Evolutionary conservation across 2,888 invertebrate species (phyloP).

Genomic region (Fissipunctia ypsillon): DNA sequence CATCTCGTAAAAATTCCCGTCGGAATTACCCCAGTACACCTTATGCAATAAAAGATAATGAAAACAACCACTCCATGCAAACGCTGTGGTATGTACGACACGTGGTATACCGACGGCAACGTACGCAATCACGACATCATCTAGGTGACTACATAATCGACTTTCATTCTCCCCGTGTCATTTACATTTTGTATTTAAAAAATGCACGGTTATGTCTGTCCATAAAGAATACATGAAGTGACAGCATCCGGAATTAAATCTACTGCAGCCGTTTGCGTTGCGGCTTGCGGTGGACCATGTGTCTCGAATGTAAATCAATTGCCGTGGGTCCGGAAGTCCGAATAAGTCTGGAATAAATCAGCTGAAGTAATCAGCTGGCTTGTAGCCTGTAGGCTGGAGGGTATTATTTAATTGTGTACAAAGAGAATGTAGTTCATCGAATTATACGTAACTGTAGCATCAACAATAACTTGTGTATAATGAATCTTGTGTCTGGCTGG

Average conservation of each 20-base stretch:
- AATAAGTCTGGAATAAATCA: conserved; percentile 21
- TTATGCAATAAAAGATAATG: conserved; percentile 42
- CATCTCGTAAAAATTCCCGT: too few relatives aligned
- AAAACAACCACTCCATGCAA: conserved; percentile 32
- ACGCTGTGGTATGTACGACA: conserved; percentile 10
- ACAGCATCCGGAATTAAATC: background rate
- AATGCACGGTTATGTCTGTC: conserved; percentile 1
- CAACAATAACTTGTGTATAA: conserved; percentile 27
- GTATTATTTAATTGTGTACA: background rate
- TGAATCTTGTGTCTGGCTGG: conserved; percentile 27
- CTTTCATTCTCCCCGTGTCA: conserved; percentile 47
- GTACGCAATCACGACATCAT: conserved; percentile 39
- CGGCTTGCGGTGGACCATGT: background rate
- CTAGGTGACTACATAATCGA: conserved; percentile 46
- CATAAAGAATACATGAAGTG: background rate
- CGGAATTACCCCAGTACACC: too few relatives aligned
- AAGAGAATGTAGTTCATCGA: conserved; percentile 8
- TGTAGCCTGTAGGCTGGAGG: background rate
- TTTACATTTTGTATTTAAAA: conserved; percentile 36
- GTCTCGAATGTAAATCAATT: background rate
- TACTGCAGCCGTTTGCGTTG: background rate
- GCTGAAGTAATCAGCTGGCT: background rate
- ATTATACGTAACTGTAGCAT: conserved; percentile 4
- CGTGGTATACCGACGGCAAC: background rate
- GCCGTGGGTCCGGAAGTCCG: background rate